Evolutionary conservation across 2,888 invertebrate species (phyloP), one percentile per base, ranked within the genome.

Genomic region (Acanthosepion lycidas): DNA sequence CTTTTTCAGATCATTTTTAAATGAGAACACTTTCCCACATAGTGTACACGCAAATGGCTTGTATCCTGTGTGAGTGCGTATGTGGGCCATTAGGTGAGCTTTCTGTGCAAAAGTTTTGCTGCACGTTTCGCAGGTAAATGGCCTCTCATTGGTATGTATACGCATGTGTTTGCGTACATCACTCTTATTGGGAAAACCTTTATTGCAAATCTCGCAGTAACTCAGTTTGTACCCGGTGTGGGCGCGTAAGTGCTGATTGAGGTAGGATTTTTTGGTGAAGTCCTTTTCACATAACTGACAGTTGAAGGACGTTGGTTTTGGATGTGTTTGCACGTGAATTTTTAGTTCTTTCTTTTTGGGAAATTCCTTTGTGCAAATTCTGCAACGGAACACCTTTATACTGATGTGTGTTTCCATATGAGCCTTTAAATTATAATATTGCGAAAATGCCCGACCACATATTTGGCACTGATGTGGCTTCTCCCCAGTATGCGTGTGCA

Each of bases 31-130:
- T 49, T 92, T 92, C 5, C 48, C 49, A 49, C 92, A 92, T 51
- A 92, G 28, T 12, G 48, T 5, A 42, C 92, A 92, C 9, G 20
- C 49, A 48, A 49, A 92, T 8, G 92, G 92, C 26, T 92, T 92
- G 92, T 92, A 48, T 49, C 92, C 92, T 23, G 92, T 92, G 26
- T 92, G 92, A 92, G 51, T 92, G 12, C 92, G 92, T 92, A 49
- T 92, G 92, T 92, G 92, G 12, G 51, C 51, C 51, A 51, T 92
- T 0, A 92, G 51, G n/a, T 92, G 51, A 23, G 49, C 92, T 28
- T 92, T 92, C 48, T 51, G 48, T 0, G 92, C 92, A 92, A 92
- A 92, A 42, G 92, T 49, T 48, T 92, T 92, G 9, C 92, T 23
- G 23, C 92, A 92, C 33, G 51, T 92, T 92, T 92, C 92, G 26